phyloP scores from a whole-genome alignment of 2,113 vertebrate genomes.

The Holacanthus passer region DNA sequence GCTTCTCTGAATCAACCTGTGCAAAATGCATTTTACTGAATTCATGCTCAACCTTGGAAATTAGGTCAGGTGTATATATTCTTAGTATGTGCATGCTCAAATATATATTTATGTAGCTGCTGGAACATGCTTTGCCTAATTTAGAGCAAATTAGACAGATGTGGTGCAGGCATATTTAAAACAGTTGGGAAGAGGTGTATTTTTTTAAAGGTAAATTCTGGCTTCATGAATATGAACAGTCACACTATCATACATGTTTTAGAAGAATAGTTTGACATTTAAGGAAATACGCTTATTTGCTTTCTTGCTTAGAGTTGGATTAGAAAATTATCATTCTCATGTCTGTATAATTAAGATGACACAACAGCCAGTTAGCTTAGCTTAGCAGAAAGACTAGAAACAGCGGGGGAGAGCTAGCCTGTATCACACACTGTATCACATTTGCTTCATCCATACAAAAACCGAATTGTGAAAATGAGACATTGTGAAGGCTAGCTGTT shows the following conservation, averaged over 20 bases:
- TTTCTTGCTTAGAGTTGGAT: too few species aligned
- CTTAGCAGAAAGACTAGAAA: too few species aligned
- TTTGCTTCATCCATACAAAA: too few species aligned
- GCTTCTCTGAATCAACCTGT: background rate
- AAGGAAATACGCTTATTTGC: too few species aligned
- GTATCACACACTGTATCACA: too few species aligned
- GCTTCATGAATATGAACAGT: background rate
- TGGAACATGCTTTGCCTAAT: background rate
- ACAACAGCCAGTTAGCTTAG: background rate
- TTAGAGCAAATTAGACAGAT: background rate
- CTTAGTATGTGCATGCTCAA: background rate
- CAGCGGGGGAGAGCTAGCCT: too few species aligned
- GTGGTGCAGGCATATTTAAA: background rate
- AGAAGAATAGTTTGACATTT: background rate
- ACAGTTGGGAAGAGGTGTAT: background rate
- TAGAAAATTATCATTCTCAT: too few species aligned
- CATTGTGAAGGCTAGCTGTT: too few species aligned
- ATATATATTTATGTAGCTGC: slow-evolving; percentile 8
- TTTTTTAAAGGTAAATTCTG: too few species aligned
- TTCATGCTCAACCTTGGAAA: background rate
- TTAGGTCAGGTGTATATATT: slow-evolving; percentile 1
- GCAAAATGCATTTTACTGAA: background rate
- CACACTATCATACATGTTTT: background rate
- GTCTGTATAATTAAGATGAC: too few species aligned
- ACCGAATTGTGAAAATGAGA: too few species aligned